These are phyloP conservation scores for Stenichneumon culpator DNA, from an alignment of 2,888 invertebrate genomes.

Conservation along the genomic window DNA sequence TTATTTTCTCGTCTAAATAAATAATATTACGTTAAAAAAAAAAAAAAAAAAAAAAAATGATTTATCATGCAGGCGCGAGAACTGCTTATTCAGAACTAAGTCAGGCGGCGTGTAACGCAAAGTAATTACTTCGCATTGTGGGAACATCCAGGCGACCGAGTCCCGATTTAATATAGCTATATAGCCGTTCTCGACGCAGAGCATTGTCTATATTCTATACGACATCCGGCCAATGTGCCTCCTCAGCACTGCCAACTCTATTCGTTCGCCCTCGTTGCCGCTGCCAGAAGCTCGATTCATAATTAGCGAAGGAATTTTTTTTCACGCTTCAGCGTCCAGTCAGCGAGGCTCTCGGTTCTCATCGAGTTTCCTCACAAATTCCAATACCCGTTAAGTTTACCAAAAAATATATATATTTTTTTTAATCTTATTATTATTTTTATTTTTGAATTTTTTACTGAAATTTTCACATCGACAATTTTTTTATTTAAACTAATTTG, in stretches of 20 bases:
- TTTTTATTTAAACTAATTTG: neutral
- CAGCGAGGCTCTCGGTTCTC: neutral
- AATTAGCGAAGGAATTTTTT: conserved; percentile 60
- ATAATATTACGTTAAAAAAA: conserved; percentile 24
- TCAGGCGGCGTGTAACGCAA: conserved; percentile 62
- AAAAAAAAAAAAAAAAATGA: conserved; percentile 36
- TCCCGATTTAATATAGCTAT: conserved; percentile 10
- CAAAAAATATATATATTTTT: no score
- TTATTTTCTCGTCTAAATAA: neutral
- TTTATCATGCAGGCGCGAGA: conserved; percentile 58
- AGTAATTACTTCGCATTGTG: conserved; percentile 69
- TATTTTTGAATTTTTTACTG: no score
- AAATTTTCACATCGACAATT: no score
- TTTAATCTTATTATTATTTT: no score
- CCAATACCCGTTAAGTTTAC: no score
- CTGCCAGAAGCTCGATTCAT: conserved; percentile 55
- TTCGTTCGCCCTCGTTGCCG: conserved; percentile 48
- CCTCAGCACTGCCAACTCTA: conserved; percentile 56
- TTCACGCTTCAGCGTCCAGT: neutral
- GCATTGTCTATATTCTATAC: conserved; percentile 63
- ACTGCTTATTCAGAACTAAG: conserved; percentile 63
- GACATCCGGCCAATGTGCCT: conserved; percentile 63
- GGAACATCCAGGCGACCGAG: conserved; percentile 60
- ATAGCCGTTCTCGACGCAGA: conserved; percentile 54
- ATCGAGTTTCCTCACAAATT: neutral